Evolutionary conservation across 1,140 invertebrate genomes (phyloP).

Genomic region (Ctenoplectra terminalis): DNA sequence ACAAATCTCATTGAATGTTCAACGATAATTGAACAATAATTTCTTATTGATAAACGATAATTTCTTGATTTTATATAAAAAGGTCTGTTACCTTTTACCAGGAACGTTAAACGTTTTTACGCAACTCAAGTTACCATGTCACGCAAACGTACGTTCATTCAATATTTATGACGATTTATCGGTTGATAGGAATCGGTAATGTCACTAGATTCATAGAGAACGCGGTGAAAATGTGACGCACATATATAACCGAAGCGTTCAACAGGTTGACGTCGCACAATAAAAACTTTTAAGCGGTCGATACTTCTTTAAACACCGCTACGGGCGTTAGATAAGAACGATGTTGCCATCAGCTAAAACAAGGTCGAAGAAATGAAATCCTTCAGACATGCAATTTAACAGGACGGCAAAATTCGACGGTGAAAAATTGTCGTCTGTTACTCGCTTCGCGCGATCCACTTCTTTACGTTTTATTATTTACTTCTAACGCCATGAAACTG

Average conservation of each 20-base stretch:
- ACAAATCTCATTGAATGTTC: no score
- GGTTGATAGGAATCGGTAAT: background rate
- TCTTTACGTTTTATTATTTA: no score
- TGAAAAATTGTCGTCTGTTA: no score
- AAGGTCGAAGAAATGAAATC: background rate
- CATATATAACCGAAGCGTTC: conserved; percentile 7
- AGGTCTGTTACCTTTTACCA: no score
- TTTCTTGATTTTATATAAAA: no score
- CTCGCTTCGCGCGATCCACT: background rate
- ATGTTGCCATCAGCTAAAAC: background rate
- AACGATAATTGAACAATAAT: no score
- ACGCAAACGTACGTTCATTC: background rate
- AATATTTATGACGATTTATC: conserved; percentile 8
- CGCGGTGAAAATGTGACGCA: background rate
- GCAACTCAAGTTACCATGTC: background rate
- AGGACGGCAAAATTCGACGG: no score
- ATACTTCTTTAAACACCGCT: conserved; percentile 36
- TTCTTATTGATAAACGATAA: no score
- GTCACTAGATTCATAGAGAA: background rate
- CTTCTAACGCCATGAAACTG: no score
- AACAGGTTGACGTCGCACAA: conserved; percentile 38
- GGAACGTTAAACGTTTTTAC: background rate
- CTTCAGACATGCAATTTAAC: background rate
- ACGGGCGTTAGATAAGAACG: conserved; percentile 21
- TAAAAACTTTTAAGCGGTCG: conserved; percentile 32